These are phyloP conservation scores for Athene cunicularia DNA, from an alignment of 2,113 vertebrate genomes.

Conservation along the genomic window DNA sequence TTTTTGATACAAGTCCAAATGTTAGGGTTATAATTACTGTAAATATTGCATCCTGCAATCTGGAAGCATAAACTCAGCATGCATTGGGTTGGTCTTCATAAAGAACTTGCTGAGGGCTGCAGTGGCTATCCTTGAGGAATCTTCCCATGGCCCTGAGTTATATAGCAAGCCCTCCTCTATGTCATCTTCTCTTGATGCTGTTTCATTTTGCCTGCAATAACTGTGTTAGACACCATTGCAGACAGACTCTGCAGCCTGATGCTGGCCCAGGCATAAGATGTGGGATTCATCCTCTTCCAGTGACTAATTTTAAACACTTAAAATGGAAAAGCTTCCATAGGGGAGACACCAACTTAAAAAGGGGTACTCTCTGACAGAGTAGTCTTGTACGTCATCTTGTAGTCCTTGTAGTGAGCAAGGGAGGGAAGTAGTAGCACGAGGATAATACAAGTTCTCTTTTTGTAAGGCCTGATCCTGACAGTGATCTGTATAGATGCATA, in stretches of 20 bases:
- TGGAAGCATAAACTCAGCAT: background rate
- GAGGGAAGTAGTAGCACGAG: background rate
- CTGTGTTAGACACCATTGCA: background rate
- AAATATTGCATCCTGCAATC: slow-evolving; percentile 22
- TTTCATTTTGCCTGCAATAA: background rate
- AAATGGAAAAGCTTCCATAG: background rate
- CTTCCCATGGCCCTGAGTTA: background rate
- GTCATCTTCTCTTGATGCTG: background rate
- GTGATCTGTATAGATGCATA: background rate
- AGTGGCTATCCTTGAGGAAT: background rate
- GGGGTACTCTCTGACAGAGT: background rate
- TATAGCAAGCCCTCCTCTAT: background rate
- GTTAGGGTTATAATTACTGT: slow-evolving; percentile 39
- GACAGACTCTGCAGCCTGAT: background rate
- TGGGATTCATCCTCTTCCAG: background rate
- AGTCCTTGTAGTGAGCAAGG: background rate
- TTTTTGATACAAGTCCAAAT: slow-evolving; percentile 19
- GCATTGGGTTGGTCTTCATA: background rate
- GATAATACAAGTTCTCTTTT: background rate
- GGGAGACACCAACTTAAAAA: background rate
- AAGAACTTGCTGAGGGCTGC: background rate
- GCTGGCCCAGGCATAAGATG: background rate
- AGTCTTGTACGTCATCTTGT: background rate
- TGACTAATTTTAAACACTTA: background rate
- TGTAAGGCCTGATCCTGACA: background rate